Conservation (phyloP, 2,797 vertebrate genomes). For the Onychomys arenicola region DNA sequence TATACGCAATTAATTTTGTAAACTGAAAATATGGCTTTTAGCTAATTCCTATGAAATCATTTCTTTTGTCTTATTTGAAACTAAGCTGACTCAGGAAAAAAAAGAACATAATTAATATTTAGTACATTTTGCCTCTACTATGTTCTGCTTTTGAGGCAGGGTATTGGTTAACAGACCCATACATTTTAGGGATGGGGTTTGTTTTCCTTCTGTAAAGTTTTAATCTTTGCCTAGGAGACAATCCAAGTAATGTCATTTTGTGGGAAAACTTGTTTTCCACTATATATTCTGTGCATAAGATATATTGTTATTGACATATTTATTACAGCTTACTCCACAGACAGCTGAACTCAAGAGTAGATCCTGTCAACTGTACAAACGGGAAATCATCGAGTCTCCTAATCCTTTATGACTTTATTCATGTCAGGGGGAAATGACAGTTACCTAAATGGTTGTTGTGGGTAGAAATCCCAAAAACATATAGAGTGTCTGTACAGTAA, state of each 20-base stretch:
- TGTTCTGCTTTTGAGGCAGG: constrained; percentile 17
- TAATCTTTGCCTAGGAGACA: background rate
- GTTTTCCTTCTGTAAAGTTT: constrained; percentile 27
- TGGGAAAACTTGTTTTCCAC: background rate
- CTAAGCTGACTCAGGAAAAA: background rate
- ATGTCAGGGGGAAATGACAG: background rate
- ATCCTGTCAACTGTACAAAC: background rate
- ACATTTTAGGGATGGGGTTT: background rate
- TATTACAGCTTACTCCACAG: background rate
- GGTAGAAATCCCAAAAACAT: background rate
- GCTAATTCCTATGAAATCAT: background rate
- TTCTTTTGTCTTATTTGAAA: constrained; percentile 28
- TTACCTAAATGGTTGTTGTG: background rate
- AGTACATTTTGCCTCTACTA: background rate
- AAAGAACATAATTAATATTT: constrained; percentile 48
- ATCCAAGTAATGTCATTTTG: background rate
- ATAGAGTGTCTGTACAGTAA: background rate
- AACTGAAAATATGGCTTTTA: background rate
- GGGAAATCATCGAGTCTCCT: background rate
- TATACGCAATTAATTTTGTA: constrained; percentile 59
- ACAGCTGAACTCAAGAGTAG: background rate
- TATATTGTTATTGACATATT: background rate
- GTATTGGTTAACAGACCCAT: background rate
- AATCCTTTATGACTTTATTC: background rate
- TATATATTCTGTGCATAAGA: background rate